Evolutionary conservation across 2,888 invertebrate genomes (phyloP).

Genomic region (Cerceris rybyensis): DNA sequence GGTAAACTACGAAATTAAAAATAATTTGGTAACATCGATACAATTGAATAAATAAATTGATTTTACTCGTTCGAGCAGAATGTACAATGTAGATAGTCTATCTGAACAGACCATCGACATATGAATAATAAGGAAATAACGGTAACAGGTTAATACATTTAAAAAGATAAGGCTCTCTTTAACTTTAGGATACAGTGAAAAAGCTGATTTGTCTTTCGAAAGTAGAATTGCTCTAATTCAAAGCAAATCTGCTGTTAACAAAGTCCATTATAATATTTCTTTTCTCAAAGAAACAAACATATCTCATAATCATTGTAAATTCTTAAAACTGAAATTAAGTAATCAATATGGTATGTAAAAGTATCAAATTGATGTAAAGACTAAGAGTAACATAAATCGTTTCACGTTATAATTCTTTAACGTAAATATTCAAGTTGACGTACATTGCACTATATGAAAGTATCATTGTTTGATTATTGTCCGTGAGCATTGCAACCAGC

Average conservation of each 20-base stretch:
- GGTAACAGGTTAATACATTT: neutral
- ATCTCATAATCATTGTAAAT: neutral
- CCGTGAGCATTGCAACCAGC: conserved; percentile 61
- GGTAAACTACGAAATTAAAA: conserved; percentile 31
- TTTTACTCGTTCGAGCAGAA: conserved; percentile 20
- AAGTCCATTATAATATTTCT: conserved; percentile 46
- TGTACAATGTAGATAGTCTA: neutral
- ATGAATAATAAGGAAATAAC: neutral
- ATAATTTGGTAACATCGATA: conserved; percentile 41
- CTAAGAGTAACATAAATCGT: neutral
- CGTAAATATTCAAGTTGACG: conserved; percentile 13
- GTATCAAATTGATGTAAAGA: neutral
- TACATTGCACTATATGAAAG: conserved; percentile 43
- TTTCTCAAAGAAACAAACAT: conserved; percentile 15
- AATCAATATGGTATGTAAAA: neutral
- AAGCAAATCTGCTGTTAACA: conserved; percentile 49
- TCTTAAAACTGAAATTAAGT: conserved; percentile 7
- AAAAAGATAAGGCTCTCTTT: conserved; percentile 3
- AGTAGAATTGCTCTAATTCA: neutral
- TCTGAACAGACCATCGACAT: conserved; percentile 2
- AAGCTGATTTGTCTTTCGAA: neutral
- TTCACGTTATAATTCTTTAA: neutral
- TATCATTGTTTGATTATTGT: conserved; percentile 58
- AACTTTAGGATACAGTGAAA: neutral
- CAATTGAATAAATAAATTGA: conserved; percentile 47